Evolutionary conservation across 23 tunicate genomes (phyloP).

Genomic region (Halocynthia roretzi): DNA sequence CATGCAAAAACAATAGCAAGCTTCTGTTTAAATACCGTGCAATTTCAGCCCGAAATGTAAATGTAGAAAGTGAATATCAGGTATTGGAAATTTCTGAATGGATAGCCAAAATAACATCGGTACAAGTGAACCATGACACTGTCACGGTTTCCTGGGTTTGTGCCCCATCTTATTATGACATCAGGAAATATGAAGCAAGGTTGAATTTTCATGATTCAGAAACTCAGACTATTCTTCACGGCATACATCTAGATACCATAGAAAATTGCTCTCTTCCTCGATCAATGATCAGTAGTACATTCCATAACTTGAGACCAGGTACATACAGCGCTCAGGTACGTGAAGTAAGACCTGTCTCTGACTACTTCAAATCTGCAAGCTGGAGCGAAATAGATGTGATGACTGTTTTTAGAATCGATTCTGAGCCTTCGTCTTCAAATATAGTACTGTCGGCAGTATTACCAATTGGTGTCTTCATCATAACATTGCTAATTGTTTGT

Average conservation of each 20-base stretch:
- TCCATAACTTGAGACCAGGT: not conserved
- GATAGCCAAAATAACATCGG: not conserved
- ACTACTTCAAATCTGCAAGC: not conserved
- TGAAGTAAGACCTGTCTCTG: conserved; percentile 9
- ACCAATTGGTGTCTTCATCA: no score
- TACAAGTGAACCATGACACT: not conserved
- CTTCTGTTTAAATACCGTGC: conserved; percentile 10
- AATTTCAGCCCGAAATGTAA: not conserved
- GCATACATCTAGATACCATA: not conserved
- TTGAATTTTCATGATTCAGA: not conserved
- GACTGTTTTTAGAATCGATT: no score
- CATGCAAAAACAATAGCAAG: not conserved
- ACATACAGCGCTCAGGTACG: conserved; percentile 9
- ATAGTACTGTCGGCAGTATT: no score
- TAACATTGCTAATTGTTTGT: not conserved
- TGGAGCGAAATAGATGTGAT: conserved; percentile 1
- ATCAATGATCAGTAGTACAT: not conserved
- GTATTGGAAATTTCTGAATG: conserved; percentile 1
- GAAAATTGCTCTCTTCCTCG: not conserved
- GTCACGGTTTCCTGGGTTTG: conserved; percentile 6
- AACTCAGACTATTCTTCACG: not conserved
- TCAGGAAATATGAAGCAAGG: conserved; percentile 4
- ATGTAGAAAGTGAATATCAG: not conserved
- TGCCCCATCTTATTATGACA: conserved; percentile 8
- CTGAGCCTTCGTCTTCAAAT: no score